Percentiles rank a stretch among this genome's conserved stretches.
phyloP scores from a whole-genome alignment of 2,113 vertebrate species.

The Pseudopodoces humilis region DNA sequence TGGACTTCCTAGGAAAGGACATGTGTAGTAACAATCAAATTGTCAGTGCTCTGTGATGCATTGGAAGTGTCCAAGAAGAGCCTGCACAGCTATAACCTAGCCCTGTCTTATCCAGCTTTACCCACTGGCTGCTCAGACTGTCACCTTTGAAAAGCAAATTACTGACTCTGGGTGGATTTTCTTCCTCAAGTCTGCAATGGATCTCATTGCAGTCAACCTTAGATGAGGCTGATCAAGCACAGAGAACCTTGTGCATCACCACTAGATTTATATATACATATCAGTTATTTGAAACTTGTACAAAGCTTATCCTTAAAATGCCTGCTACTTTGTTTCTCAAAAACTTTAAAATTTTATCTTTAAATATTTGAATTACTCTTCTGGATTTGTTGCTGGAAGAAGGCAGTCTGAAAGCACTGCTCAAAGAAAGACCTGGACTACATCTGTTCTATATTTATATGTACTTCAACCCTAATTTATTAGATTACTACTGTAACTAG shows the following conservation, averaged over 20 bases:
- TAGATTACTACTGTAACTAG: neutral
- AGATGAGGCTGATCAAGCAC: neutral
- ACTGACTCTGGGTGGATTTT: no score
- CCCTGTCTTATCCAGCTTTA: neutral
- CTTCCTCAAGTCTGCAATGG: neutral
- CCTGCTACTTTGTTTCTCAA: neutral
- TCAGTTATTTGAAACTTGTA: neutral
- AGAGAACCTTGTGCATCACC: neutral
- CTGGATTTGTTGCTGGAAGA: neutral
- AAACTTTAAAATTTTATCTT: neutral
- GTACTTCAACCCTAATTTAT: neutral
- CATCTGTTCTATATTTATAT: neutral
- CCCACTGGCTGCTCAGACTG: neutral
- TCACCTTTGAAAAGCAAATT: neutral
- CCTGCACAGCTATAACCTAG: neutral
- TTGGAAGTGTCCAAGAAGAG: neutral
- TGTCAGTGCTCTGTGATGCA: rapidly evolving
- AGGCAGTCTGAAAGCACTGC: neutral
- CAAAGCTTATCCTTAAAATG: neutral
- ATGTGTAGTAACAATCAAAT: rapidly evolving
- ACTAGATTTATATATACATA: neutral
- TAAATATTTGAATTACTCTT: neutral
- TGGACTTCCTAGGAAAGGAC: neutral
- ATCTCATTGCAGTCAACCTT: neutral
- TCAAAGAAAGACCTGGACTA: neutral